These are phyloP conservation scores for Apis mellifera DNA, from an alignment of 1,140 invertebrate genomes.

Conservation along the genomic window DNA sequence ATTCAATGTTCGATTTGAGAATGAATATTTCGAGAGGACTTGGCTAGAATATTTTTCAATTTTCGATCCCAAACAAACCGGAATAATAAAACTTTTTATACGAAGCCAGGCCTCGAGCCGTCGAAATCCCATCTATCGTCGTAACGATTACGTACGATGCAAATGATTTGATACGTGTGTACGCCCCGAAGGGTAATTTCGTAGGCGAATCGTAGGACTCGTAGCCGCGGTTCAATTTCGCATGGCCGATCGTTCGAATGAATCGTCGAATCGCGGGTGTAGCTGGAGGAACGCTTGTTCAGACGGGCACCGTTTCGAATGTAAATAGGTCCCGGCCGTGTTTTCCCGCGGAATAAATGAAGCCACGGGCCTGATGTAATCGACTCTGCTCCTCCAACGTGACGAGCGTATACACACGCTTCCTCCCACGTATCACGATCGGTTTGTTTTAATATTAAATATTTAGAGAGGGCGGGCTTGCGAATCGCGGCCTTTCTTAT, in stretches of 20 bases:
- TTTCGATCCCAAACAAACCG: too few relatives aligned
- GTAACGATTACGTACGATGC: conserved; percentile 7
- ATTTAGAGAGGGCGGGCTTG: conserved; percentile 57
- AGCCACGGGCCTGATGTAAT: conserved; percentile 41
- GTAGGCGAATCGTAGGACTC: neutral
- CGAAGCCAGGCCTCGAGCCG: neutral
- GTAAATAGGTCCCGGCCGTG: conserved; percentile 53
- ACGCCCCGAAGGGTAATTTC: conserved; percentile 23
- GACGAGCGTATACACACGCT: too few relatives aligned
- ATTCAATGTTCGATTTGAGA: too few relatives aligned
- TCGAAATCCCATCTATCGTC: neutral
- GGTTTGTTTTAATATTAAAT: conserved; percentile 63
- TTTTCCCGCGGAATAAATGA: conserved; percentile 64
- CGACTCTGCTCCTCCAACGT: neutral
- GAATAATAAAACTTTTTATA: neutral
- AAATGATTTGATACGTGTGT: neutral
- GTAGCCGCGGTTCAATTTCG: too few relatives aligned
- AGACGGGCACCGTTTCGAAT: conserved; percentile 50
- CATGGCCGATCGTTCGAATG: conserved; percentile 20
- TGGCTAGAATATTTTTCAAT: too few relatives aligned
- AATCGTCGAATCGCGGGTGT: conserved; percentile 10
- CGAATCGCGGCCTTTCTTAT: conserved; percentile 43
- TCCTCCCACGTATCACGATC: conserved; percentile 2
- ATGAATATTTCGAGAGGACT: too few relatives aligned
- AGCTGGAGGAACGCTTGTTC: conserved; percentile 12